Percentiles rank a stretch among this genome's conserved stretches.
Conservation (phyloP, 2,113 vertebrate species). For the Bucco capensis region DNA sequence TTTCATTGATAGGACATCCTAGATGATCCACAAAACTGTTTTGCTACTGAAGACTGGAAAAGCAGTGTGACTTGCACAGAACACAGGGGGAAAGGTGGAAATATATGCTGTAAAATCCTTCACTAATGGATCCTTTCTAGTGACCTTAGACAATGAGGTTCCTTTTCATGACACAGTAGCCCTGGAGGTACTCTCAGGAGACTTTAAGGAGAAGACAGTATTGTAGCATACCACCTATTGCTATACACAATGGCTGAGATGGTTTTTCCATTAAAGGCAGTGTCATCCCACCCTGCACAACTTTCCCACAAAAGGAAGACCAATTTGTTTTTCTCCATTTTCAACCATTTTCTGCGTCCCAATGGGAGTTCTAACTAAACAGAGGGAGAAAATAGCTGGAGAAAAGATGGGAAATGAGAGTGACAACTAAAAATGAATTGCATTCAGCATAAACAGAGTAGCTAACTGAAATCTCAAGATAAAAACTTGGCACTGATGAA, state of each 20-base stretch:
- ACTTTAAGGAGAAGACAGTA: not conserved
- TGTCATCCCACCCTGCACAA: not conserved
- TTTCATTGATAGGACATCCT: not conserved
- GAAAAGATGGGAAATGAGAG: not conserved
- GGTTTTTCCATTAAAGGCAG: not conserved
- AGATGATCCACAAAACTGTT: not conserved
- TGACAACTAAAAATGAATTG: constrained; percentile 2
- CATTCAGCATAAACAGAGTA: not conserved
- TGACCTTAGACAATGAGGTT: not conserved
- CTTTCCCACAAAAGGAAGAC: not conserved
- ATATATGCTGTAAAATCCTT: not conserved
- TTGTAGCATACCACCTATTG: not conserved
- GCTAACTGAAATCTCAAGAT: not conserved
- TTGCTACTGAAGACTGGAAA: not conserved
- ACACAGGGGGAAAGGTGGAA: not conserved
- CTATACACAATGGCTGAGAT: not conserved
- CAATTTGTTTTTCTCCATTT: not conserved
- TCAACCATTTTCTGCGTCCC: not conserved
- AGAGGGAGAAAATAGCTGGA: not conserved
- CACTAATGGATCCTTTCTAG: not conserved
- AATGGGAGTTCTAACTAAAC: not conserved
- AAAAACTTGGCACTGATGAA: not conserved
- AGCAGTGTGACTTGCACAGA: not conserved
- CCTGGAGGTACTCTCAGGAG: not conserved
- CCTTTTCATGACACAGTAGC: not conserved